phyloP scores from a whole-genome alignment of 2,797 vertebrate genomes.

The Delichon dasypus region DNA sequence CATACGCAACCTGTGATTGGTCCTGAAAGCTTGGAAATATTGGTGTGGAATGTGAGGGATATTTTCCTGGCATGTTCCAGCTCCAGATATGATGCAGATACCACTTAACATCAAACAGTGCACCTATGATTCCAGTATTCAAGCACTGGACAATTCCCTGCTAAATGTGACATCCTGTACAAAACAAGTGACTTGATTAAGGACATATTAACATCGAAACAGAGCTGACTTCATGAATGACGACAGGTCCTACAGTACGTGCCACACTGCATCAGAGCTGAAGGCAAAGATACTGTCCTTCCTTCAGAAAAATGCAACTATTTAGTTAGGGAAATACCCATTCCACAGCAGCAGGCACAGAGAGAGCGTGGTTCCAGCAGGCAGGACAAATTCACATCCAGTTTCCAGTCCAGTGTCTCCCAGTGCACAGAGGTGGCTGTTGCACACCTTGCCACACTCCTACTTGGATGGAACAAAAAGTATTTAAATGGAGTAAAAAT shows the following conservation, averaged over 20 bases:
- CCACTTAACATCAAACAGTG: constrained; percentile 50
- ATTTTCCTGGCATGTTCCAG: constrained; percentile 44
- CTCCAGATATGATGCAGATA: constrained; percentile 41
- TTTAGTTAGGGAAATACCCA: constrained; percentile 3
- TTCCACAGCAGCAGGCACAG: neutral
- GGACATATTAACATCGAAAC: constrained; percentile 66
- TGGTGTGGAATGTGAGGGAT: constrained; percentile 39
- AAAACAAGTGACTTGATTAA: constrained; percentile 74
- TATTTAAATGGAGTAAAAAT: neutral
- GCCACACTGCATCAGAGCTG: constrained; percentile 58
- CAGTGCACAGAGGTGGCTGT: neutral
- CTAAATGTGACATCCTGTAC: constrained; percentile 65
- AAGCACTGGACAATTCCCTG: constrained; percentile 47
- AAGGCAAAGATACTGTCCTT: constrained; percentile 28
- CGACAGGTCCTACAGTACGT: constrained; percentile 59
- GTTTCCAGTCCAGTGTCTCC: neutral
- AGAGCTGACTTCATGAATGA: constrained; percentile 58
- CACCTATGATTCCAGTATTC: constrained; percentile 39
- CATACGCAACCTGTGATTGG: constrained; percentile 1
- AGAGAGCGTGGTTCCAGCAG: neutral
- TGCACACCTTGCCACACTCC: neutral
- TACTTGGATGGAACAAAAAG: neutral
- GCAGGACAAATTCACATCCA: neutral
- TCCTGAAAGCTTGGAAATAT: constrained; percentile 31
- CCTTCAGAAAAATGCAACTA: neutral